Conservation (phyloP, 2,888 invertebrate genomes). For the Mantis religiosa region DNA sequence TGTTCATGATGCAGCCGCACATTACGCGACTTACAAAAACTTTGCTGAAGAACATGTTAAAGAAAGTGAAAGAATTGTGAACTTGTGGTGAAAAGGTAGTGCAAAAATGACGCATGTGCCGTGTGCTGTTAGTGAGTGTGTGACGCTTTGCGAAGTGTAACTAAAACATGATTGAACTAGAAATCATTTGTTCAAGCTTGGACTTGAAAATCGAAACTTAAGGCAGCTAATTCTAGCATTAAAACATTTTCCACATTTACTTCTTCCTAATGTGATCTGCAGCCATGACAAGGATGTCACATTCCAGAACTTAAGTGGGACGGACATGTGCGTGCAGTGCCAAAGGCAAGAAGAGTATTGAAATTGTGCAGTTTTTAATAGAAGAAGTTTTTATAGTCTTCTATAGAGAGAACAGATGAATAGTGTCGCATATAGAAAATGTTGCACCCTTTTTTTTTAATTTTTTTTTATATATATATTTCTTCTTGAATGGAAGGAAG, state of each 20-base stretch:
- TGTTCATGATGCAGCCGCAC: slow-evolving; percentile 22
- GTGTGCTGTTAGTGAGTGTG: slow-evolving; percentile 23
- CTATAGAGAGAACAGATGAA: neutral
- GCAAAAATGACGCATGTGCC: neutral
- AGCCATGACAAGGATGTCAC: slow-evolving; percentile 9
- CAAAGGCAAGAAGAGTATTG: neutral
- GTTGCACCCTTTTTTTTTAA: neutral
- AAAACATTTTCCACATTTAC: slow-evolving; percentile 6
- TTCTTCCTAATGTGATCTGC: slow-evolving; percentile 20
- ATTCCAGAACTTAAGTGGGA: slow-evolving; percentile 7
- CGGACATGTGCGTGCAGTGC: neutral
- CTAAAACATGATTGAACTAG: neutral
- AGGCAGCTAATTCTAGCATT: slow-evolving; percentile 12
- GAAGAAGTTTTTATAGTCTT: slow-evolving; percentile 1
- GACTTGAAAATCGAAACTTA: neutral
- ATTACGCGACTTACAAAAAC: slow-evolving; percentile 26
- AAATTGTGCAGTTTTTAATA: neutral
- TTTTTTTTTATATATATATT: neutral
- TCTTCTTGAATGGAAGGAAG: neutral
- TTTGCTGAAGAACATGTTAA: slow-evolving; percentile 25
- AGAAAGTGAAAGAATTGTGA: slow-evolving; percentile 29
- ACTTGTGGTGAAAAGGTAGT: neutral
- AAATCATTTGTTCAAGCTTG: neutral
- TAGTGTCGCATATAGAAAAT: neutral
- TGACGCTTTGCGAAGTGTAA: neutral